These are phyloP conservation scores for Ataeniobius toweri DNA, from an alignment of 2,797 vertebrate genomes.

Conservation along the genomic window DNA sequence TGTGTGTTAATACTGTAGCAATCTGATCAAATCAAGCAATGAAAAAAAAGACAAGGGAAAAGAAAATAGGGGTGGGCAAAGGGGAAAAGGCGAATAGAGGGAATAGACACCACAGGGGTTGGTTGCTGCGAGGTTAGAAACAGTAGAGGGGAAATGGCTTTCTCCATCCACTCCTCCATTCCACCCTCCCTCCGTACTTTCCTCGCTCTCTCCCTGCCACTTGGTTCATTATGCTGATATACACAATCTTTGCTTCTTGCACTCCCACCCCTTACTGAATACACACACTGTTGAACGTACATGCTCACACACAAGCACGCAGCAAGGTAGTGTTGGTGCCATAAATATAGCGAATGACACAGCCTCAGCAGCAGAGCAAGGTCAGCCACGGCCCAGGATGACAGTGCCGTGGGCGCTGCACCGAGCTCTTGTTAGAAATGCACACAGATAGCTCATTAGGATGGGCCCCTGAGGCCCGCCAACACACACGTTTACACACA, in stretches of 20 bases:
- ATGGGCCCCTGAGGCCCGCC: constrained; percentile 79
- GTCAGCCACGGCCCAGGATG: constrained; percentile 84
- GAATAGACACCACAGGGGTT: constrained; percentile 75
- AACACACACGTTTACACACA: constrained; percentile 70
- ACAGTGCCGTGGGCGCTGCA: constrained; percentile 83
- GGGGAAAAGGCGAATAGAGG: constrained; percentile 55
- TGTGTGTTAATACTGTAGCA: constrained; percentile 21
- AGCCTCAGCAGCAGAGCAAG: constrained; percentile 82
- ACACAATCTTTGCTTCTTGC: constrained; percentile 84
- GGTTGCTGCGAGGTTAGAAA: constrained; percentile 72
- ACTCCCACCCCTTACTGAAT: constrained; percentile 66
- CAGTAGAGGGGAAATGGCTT: constrained; percentile 76
- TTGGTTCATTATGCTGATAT: constrained; percentile 88
- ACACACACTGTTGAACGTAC: constrained; percentile 61
- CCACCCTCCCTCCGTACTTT: constrained; percentile 41
- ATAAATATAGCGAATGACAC: constrained; percentile 86
- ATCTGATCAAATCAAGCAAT: constrained; percentile 49
- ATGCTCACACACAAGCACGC: constrained; percentile 49
- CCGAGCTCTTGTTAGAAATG: constrained; percentile 81
- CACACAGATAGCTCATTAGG: constrained; percentile 87
- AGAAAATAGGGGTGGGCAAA: constrained; percentile 36
- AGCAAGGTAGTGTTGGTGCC: constrained; percentile 76
- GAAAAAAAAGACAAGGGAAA: constrained; percentile 12
- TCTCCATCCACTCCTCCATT: constrained; percentile 66
- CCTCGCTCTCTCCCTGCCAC: constrained; percentile 67